phyloP scores from a whole-genome alignment of 2,888 invertebrate genomes.

The Azorinus chamasolen region DNA sequence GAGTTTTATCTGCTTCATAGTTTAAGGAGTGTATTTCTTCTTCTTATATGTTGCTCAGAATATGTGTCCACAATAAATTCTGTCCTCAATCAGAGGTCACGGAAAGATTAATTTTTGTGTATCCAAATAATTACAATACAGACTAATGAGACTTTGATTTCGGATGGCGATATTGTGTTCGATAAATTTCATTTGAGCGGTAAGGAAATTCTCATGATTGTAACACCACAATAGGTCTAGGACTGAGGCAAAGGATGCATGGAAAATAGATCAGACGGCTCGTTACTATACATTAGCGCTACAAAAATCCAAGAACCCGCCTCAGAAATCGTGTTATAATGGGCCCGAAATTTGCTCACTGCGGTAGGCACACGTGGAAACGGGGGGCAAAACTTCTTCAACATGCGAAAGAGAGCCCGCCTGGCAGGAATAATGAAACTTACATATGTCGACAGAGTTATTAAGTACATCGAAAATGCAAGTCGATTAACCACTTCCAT shows the following conservation, averaged over 20 bases:
- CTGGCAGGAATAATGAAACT: slow-evolving; percentile 42
- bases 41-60: too few relatives aligned
- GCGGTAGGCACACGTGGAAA: slow-evolving; percentile 47
- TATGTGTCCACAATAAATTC: too few relatives aligned
- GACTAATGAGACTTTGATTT: too few relatives aligned
- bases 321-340: slow-evolving; percentile 56
- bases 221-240: too few relatives aligned
- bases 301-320: slow-evolving; percentile 53
- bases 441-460: slow-evolving; percentile 44
- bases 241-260: slow-evolving; percentile 3
- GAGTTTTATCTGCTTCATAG: too few relatives aligned
- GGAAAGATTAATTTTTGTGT: too few relatives aligned
- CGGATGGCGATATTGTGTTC: too few relatives aligned
- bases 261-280: slow-evolving; percentile 46
- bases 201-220: too few relatives aligned
- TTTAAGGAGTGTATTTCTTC: too few relatives aligned
- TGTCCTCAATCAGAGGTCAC: too few relatives aligned
- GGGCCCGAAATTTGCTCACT: slow-evolving; percentile 53
- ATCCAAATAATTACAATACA: too few relatives aligned
- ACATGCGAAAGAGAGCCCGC: slow-evolving; percentile 8
- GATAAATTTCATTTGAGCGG: too few relatives aligned
- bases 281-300: slow-evolving; percentile 56
- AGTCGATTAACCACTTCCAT: slow-evolving; percentile 34
- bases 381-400: slow-evolving; percentile 46
- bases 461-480: slow-evolving; percentile 41